These are phyloP conservation scores for Ectropis crepuscularia DNA, from an alignment of 2,888 invertebrate species.

Conservation along the genomic window DNA sequence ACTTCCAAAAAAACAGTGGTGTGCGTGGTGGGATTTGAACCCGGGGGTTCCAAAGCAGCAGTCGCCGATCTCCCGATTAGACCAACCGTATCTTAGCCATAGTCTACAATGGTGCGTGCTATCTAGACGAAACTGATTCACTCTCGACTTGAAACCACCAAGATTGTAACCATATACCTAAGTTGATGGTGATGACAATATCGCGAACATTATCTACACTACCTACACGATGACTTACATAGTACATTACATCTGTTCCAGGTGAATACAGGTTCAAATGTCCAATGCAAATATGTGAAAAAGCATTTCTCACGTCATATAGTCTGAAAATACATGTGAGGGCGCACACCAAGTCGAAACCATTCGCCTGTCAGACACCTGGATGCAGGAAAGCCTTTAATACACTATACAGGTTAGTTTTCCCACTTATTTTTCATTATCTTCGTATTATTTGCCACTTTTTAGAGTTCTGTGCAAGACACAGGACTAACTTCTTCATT, in stretches of 20 bases:
- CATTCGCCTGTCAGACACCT: slow-evolving; percentile 92
- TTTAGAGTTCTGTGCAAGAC: too few species aligned
- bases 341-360: slow-evolving; percentile 96
- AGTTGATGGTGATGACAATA: too few species aligned
- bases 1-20: too few species aligned
- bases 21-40: too few species aligned
- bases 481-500: not conserved
- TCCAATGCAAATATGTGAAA: slow-evolving; percentile 93
- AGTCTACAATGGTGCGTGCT: too few species aligned
- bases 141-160: too few species aligned
- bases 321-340: slow-evolving; percentile 97
- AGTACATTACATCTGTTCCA: slow-evolving; percentile 67
- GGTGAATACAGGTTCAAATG: slow-evolving; percentile 98
- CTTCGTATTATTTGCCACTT: not conserved
- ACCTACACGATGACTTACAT: slow-evolving; percentile 7
- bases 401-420: slow-evolving; percentile 92
- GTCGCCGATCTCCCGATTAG: too few species aligned
- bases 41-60: too few species aligned
- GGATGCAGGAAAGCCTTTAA: slow-evolving; percentile 97
- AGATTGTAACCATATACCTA: too few species aligned
- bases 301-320: slow-evolving; percentile 97
- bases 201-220: too few species aligned
- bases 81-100: too few species aligned
- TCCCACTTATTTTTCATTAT: not conserved
- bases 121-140: too few species aligned